Evolutionary conservation across 2,113 vertebrate genomes (phyloP).

Genomic region (Asarcornis scutulata): DNA sequence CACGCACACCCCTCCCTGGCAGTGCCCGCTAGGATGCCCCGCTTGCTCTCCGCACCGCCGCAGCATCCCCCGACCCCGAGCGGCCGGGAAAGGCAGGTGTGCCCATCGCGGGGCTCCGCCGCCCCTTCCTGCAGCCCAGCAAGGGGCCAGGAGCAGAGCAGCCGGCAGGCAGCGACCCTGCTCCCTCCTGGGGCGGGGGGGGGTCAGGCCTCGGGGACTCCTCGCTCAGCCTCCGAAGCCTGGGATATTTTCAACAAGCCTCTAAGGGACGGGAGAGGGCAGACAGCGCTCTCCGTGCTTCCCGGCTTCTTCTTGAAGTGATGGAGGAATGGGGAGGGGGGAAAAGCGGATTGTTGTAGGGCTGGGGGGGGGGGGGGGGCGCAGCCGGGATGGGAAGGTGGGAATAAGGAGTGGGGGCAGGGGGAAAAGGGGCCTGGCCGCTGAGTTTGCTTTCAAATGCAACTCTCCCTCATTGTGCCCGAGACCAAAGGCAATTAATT

Average conservation of each 20-base stretch:
- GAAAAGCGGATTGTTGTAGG: not conserved
- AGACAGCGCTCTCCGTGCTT: not conserved
- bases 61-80: not conserved
- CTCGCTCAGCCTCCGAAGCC: not conserved
- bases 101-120: not conserved
- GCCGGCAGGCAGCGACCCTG: not conserved
- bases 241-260: not conserved
- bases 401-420: constrained; percentile 39
- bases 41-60: not conserved
- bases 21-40: not conserved
- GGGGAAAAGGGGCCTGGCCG: constrained; percentile 39
- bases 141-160: not conserved
- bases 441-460: constrained; percentile 80
- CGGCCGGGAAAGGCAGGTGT: not conserved
- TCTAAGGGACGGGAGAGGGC: not conserved
- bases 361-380: not conserved
- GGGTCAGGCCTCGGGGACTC: not conserved
- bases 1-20: not conserved
- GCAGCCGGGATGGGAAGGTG: not conserved
- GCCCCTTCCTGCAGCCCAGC: not conserved
- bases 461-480: constrained; percentile 65
- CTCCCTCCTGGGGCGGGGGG: not conserved
- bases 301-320: constrained; percentile 20
- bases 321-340: not conserved
- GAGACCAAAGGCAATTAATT: constrained; percentile 82